Conservation (phyloP, 1,140 invertebrate genomes). For the Zophobas atratus region DNA sequence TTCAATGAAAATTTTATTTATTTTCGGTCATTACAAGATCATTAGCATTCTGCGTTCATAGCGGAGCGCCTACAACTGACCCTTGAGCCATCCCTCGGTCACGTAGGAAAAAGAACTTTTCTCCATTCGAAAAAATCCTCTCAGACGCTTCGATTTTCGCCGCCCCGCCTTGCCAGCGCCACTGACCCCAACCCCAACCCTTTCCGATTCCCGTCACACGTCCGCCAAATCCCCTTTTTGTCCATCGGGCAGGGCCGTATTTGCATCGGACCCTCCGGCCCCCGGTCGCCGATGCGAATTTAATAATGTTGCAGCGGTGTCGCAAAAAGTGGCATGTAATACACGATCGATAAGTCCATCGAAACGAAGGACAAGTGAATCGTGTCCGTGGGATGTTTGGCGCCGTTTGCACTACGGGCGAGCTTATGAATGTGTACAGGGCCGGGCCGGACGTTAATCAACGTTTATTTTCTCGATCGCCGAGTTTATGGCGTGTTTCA, state of each 20-base stretch:
- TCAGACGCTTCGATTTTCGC: background rate
- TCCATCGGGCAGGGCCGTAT: background rate
- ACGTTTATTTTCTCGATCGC: background rate
- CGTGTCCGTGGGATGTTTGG: conserved; percentile 28
- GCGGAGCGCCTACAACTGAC: too few relatives aligned
- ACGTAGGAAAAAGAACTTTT: too few relatives aligned
- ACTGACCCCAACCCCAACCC: background rate
- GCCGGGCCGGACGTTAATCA: conserved; percentile 21
- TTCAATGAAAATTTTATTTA: too few relatives aligned
- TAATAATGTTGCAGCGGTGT: conserved; percentile 18
- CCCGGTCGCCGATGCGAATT: conserved; percentile 14
- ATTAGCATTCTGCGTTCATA: too few relatives aligned
- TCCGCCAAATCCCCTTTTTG: background rate
- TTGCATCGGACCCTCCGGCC: background rate
- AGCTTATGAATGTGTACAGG: conserved; percentile 27
- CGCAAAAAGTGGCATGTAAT: conserved; percentile 33
- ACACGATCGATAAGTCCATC: conserved; percentile 30
- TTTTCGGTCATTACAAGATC: too few relatives aligned
- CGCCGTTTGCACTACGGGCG: conserved; percentile 11
- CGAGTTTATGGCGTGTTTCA: conserved; percentile 10
- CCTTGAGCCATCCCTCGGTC: too few relatives aligned
- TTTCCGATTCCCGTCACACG: background rate
- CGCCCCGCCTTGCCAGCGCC: conserved; percentile 1
- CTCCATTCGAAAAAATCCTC: too few relatives aligned
- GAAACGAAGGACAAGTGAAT: conserved; percentile 41